Conservation (phyloP, 2,888 invertebrate genomes). For the Drosophila kokeensis region DNA sequence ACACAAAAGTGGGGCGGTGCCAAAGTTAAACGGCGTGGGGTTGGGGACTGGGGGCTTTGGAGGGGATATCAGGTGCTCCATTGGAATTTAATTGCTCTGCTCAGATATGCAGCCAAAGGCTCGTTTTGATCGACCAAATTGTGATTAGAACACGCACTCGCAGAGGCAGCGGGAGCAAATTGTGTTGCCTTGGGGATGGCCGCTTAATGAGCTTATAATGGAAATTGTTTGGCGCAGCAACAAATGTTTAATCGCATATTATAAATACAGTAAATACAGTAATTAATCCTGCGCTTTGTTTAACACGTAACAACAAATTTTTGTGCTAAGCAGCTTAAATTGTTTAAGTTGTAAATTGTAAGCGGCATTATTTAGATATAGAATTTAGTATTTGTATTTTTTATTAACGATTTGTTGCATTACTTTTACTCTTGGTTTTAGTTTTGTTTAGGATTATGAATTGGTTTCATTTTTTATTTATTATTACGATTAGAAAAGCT, state of each 20-base stretch:
- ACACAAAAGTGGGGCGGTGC: constrained; percentile 10
- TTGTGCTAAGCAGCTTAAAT: constrained; percentile 5
- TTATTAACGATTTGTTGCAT: background rate
- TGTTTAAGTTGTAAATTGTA: background rate
- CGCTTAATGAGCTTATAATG: constrained; percentile 73
- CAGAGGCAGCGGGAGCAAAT: background rate
- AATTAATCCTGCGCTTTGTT: constrained; percentile 29
- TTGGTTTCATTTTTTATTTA: background rate
- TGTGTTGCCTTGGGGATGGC: constrained; percentile 26
- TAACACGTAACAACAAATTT: constrained; percentile 8
- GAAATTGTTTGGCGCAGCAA: constrained; percentile 37
- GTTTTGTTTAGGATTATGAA: background rate
- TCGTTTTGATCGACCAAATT: constrained; percentile 43
- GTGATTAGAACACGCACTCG: constrained; percentile 36
- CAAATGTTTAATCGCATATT: constrained; percentile 24
- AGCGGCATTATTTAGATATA: background rate
- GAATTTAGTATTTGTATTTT: background rate
- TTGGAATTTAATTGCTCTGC: constrained; percentile 40
- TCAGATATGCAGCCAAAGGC: constrained; percentile 36
- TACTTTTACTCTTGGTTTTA: background rate
- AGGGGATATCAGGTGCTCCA: background rate
- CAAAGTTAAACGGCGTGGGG: constrained; percentile 21
- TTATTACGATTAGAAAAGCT: no score
- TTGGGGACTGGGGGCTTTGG: background rate
- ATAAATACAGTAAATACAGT: constrained; percentile 14